Conservation (phyloP, 1,140 invertebrate species). For the Eubasilissa regina region DNA sequence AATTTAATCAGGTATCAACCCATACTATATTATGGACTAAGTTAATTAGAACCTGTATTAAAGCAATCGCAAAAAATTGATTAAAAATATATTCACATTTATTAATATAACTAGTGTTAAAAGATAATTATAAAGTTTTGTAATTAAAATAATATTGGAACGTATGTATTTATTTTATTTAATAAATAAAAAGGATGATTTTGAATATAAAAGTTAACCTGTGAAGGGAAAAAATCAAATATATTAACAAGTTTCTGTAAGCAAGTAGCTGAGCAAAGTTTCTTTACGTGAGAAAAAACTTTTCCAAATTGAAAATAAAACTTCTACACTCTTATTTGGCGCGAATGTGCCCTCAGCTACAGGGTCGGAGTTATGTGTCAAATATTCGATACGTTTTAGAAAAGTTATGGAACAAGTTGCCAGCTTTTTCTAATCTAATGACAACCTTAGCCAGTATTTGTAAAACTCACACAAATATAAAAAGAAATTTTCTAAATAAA, state of each 20-base stretch:
- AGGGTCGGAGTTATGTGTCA: constrained; percentile 21
- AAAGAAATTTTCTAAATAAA: too few species aligned
- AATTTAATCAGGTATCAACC: too few species aligned
- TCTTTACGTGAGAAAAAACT: constrained; percentile 26
- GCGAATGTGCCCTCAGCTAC: constrained; percentile 28
- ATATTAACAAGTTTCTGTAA: constrained; percentile 13
- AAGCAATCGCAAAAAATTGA: too few species aligned
- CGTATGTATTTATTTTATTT: too few species aligned
- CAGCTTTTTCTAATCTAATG: background rate
- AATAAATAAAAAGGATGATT: background rate
- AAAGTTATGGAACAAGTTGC: constrained; percentile 19
- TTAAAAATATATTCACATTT: too few species aligned
- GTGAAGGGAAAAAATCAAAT: constrained; percentile 21
- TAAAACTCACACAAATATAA: too few species aligned
- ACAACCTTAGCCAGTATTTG: too few species aligned
- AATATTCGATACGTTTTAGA: constrained; percentile 22
- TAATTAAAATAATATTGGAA: too few species aligned
- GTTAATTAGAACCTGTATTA: too few species aligned
- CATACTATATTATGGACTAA: too few species aligned
- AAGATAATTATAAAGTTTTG: too few species aligned
- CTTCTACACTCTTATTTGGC: constrained; percentile 27
- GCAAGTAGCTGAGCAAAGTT: constrained; percentile 32
- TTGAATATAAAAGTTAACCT: constrained; percentile 12
- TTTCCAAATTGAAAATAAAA: constrained; percentile 49
- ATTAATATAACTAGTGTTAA: too few species aligned